phyloP scores from a whole-genome alignment of 2,888 invertebrate genomes.

The Labia minor region DNA sequence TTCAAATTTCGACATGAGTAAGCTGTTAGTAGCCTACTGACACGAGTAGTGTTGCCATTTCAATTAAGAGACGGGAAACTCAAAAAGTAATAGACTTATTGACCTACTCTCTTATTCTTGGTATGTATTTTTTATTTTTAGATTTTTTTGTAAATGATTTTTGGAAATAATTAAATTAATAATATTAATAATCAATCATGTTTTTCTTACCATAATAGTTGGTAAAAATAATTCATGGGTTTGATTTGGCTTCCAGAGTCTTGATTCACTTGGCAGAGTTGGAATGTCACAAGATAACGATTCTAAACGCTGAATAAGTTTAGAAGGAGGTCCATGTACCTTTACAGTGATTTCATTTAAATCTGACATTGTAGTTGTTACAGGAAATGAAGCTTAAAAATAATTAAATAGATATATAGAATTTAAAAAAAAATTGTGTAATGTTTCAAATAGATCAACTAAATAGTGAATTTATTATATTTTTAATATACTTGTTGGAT shows the following conservation, averaged over 20 bases:
- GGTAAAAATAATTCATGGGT: conserved; percentile 58
- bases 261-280: conserved; percentile 51
- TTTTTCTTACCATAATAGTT: conserved; percentile 49
- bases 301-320: conserved; percentile 51
- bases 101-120: too few species aligned
- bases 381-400: not conserved
- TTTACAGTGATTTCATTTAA: not conserved
- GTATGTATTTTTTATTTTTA: too few species aligned
- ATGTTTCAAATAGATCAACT: not conserved
- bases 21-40: too few species aligned
- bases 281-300: conserved; percentile 55
- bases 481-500: too few species aligned
- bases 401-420: not conserved
- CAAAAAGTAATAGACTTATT: too few species aligned
- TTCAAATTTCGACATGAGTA: too few species aligned
- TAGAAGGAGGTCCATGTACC: conserved; percentile 34
- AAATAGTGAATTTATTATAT: not conserved
- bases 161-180: too few species aligned
- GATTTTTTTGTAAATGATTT: too few species aligned
- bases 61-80: too few species aligned
- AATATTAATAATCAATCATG: too few species aligned
- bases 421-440: not conserved
- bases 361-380: not conserved
- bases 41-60: too few species aligned
- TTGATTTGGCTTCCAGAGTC: conserved; percentile 59